phyloP scores from a whole-genome alignment of 1,140 invertebrate species.

The Drosophila subpulchrella region DNA sequence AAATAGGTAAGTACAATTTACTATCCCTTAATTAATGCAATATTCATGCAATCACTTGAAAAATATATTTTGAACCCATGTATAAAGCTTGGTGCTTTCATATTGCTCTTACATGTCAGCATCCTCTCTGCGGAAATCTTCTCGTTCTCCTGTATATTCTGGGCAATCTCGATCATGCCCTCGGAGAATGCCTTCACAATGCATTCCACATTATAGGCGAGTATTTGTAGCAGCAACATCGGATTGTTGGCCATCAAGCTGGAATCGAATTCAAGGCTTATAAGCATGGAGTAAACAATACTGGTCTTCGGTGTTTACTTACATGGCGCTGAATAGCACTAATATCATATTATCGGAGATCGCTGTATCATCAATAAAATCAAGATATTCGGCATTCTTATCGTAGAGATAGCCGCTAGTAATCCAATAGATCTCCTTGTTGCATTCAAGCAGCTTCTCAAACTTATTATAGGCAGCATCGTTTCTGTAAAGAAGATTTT shows the following conservation, averaged over 20 bases:
- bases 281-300: not conserved
- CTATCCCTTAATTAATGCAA: not conserved
- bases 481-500: slow-evolving; percentile 53
- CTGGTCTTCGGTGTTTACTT: slow-evolving; percentile 27
- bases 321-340: slow-evolving; percentile 83
- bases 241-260: slow-evolving; percentile 83
- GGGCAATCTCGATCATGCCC: slow-evolving; percentile 81
- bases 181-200: slow-evolving; percentile 82
- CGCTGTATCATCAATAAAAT: slow-evolving; percentile 82
- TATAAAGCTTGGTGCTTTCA: no score
- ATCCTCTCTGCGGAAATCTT: slow-evolving; percentile 80
- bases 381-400: slow-evolving; percentile 82
- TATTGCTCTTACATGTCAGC: slow-evolving; percentile 69
- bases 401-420: slow-evolving; percentile 80
- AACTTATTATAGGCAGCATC: slow-evolving; percentile 82
- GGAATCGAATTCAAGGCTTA: not conserved
- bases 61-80: no score
- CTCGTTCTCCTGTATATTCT: slow-evolving; percentile 72
- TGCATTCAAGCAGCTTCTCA: slow-evolving; percentile 80
- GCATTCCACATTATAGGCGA: slow-evolving; percentile 82
- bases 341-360: slow-evolving; percentile 84
- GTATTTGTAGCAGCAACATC: slow-evolving; percentile 82
- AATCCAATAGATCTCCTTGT: slow-evolving; percentile 83
- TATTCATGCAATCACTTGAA: not conserved
- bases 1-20: not conserved